Percentiles rank a stretch among this genome's conserved stretches.
Evolutionary conservation across 64 coral and sea anemone species (phyloP).

Genomic region (Actinia equina): DNA sequence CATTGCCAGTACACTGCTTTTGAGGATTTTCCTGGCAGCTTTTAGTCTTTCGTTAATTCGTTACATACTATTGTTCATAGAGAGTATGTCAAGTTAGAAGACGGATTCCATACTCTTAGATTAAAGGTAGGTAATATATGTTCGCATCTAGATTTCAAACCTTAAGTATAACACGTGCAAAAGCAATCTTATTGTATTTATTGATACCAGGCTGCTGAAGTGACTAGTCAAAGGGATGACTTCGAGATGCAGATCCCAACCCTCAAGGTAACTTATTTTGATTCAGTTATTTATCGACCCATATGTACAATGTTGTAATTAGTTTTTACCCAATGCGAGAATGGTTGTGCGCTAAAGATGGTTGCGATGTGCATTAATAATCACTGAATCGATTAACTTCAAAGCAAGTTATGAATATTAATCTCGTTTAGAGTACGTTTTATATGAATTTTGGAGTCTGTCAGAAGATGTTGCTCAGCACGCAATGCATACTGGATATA

Average conservation of each 20-base stretch:
- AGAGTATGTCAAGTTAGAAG: constrained; percentile 65
- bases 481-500: background rate
- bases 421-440: no score
- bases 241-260: constrained; percentile 92
- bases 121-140: constrained; percentile 42
- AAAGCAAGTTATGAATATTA: no score
- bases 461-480: background rate
- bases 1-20: background rate
- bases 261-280: constrained; percentile 52
- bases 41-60: background rate
- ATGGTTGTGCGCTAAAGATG: no score
- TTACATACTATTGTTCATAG: constrained; percentile 14
- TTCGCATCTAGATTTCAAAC: background rate
- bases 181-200: background rate
- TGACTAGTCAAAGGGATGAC: constrained; percentile 72
- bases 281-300: no score
- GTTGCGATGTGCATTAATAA: no score
- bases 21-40: background rate
- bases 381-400: no score
- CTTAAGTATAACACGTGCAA: no score
- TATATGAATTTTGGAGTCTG: no score
- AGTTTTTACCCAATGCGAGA: no score
- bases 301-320: no score
- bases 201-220: constrained; percentile 72
- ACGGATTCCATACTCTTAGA: constrained; percentile 53